Conservation (phyloP, 2,888 invertebrate genomes). For the Labia minor region DNA sequence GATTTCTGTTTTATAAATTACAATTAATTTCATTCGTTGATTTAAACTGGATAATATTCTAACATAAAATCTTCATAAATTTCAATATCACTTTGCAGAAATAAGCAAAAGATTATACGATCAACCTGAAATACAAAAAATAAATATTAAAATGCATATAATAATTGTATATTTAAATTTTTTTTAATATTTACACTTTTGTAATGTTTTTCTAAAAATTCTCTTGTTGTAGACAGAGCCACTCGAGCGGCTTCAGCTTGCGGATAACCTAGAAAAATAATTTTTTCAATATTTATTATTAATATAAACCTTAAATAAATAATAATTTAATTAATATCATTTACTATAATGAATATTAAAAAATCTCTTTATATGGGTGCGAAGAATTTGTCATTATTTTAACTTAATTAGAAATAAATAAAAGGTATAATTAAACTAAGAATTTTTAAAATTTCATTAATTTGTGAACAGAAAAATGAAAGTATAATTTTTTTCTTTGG, state of each 20-base stretch:
- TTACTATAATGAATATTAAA: too few species aligned
- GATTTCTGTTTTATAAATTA: too few species aligned
- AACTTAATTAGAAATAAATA: too few species aligned
- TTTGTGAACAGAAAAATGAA: too few species aligned
- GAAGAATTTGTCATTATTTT: too few species aligned
- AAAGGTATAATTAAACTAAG: too few species aligned
- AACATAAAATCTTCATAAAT: slow-evolving; percentile 62
- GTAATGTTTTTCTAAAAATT: slow-evolving; percentile 48
- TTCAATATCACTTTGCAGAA: slow-evolving; percentile 56
- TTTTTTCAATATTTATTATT: background rate
- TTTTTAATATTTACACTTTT: slow-evolving; percentile 33
- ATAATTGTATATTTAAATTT: background rate
- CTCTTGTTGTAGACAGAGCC: slow-evolving; percentile 54
- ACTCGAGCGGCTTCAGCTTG: slow-evolving; percentile 64
- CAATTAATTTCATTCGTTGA: background rate
- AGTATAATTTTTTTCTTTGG: too few species aligned
- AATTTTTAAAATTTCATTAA: too few species aligned
- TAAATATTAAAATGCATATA: slow-evolving; percentile 14
- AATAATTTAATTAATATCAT: too few species aligned
- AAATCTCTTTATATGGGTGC: too few species aligned
- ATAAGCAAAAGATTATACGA: slow-evolving; percentile 69
- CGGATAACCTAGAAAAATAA: slow-evolving; percentile 52
- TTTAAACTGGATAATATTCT: slow-evolving; percentile 51
- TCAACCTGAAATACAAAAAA: slow-evolving; percentile 45
- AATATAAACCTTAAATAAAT: background rate